phyloP scores from a whole-genome alignment of 2,797 vertebrate genomes.

The Ara ararauna region DNA sequence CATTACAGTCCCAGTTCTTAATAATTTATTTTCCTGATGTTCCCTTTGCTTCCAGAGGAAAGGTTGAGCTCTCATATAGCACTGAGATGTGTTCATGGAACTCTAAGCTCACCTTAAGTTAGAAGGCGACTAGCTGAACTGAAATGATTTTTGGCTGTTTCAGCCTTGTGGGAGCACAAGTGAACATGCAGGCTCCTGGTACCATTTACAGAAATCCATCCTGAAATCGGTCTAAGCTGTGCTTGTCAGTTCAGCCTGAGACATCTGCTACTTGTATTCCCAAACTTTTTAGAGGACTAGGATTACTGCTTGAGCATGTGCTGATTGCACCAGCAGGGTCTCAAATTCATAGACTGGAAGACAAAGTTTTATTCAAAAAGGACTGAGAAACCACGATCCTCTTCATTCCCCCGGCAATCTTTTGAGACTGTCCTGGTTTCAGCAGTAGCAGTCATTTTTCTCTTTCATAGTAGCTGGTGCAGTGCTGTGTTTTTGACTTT shows the following conservation, averaged over 20 bases:
- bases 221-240: background rate
- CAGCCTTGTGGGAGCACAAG: background rate
- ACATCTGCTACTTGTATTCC: background rate
- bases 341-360: background rate
- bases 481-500: too few relatives aligned
- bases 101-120: constrained; percentile 37
- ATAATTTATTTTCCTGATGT: background rate
- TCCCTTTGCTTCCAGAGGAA: background rate
- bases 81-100: background rate
- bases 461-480: too few relatives aligned
- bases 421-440: too few relatives aligned
- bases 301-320: background rate
- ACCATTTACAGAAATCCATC: background rate
- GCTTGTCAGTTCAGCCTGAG: background rate
- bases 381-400: background rate
- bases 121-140: constrained; percentile 37
- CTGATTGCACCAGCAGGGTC: background rate
- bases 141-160: background rate
- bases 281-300: background rate
- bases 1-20: background rate
- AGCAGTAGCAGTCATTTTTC: too few relatives aligned
- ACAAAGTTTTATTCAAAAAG: background rate
- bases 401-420: background rate
- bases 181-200: rapidly evolving
- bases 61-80: background rate